Evolutionary conservation across 2,113 vertebrate species (phyloP).

Genomic region (Rhynchomys soricoides): DNA sequence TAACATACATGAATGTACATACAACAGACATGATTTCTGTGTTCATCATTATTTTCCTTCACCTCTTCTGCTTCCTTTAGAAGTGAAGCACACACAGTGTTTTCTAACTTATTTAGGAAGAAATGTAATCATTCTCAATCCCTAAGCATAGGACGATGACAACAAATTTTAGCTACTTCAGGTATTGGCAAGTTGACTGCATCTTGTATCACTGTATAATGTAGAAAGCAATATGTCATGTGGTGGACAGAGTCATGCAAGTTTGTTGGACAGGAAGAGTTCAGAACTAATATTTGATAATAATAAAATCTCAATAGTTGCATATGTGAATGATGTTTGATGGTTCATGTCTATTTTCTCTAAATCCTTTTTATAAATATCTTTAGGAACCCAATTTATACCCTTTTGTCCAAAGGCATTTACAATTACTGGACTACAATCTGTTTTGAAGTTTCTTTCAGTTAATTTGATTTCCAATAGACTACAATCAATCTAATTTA

Average conservation of each 20-base stretch:
- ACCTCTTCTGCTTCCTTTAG: not conserved
- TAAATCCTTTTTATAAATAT: conserved; percentile 47
- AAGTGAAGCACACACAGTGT: not conserved
- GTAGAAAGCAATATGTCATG: not conserved
- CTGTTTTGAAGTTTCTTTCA: conserved; percentile 49
- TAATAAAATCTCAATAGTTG: conserved; percentile 51
- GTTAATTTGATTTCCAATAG: conserved; percentile 51
- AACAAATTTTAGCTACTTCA: conserved; percentile 20
- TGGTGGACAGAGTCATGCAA: not conserved
- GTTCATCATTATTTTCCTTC: not conserved
- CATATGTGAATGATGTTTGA: not conserved
- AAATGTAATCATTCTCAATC: conserved; percentile 21
- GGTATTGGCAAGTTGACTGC: not conserved
- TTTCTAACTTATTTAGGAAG: conserved; percentile 23
- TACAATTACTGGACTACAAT: conserved; percentile 4
- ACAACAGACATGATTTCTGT: not conserved
- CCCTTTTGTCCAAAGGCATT: conserved; percentile 32
- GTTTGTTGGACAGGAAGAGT: not conserved
- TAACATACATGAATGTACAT: not conserved
- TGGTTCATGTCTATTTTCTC: conserved; percentile 53
- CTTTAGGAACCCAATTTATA: conserved; percentile 41
- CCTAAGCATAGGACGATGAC: not conserved
- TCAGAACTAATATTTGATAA: conserved; percentile 39
- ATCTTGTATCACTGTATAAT: not conserved
- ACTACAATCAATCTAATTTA: conserved; percentile 60